A percentile compares a stretch with the other conserved stretches of the same genome.
These are phyloP conservation scores for Poicephalus meyeri DNA, from an alignment of 2,113 vertebrate species.

Conservation along the genomic window DNA sequence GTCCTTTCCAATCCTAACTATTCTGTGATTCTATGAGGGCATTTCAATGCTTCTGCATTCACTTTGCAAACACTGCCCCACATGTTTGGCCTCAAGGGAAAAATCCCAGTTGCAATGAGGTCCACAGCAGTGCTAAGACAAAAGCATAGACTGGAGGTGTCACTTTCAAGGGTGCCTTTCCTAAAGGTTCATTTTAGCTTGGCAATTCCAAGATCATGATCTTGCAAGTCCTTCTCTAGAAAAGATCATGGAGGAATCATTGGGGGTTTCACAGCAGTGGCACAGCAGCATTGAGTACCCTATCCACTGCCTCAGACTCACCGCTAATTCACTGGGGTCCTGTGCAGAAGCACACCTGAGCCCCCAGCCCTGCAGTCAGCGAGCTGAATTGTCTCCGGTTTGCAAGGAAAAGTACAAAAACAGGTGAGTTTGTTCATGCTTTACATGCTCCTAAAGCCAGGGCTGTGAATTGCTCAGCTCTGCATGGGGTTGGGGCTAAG, in stretches of 20 bases:
- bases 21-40: background rate
- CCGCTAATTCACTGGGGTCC: background rate
- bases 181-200: background rate
- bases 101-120: background rate
- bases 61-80: background rate
- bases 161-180: background rate
- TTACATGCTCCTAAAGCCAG: background rate
- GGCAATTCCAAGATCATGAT: background rate
- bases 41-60: background rate
- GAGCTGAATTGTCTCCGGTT: background rate
- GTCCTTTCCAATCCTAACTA: too few relatives aligned
- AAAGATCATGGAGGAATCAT: background rate
- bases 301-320: background rate
- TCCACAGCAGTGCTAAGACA: background rate
- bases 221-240: background rate
- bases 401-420: background rate
- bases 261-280: background rate
- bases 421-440: background rate
- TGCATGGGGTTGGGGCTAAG: background rate
- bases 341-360: background rate
- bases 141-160: background rate
- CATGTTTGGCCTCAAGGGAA: background rate
- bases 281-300: background rate
- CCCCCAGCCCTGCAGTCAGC: background rate
- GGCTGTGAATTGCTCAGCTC: background rate